Percentiles rank a stretch among this genome's conserved stretches.
Conservation (phyloP, 2,113 vertebrate genomes). For the Hirundichthys speculiger region DNA sequence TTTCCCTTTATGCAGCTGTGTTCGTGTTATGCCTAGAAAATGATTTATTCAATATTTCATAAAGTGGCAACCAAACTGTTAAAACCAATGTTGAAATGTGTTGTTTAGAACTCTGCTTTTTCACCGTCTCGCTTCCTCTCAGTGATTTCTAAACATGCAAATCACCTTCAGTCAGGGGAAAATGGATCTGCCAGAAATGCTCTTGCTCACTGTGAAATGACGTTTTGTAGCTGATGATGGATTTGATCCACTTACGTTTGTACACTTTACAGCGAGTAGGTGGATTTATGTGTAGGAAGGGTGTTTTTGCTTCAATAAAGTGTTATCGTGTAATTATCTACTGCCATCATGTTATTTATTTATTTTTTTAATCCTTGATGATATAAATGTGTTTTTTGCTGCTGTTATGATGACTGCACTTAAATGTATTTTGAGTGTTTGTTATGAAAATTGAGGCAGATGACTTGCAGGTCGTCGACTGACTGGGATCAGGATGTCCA, state of each 20-base stretch:
- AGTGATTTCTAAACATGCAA: constrained; percentile 71
- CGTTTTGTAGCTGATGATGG: constrained; percentile 61
- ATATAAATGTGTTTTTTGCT: constrained; percentile 8
- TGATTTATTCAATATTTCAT: constrained; percentile 78
- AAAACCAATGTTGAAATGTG: constrained; percentile 70
- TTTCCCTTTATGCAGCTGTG: constrained; percentile 69
- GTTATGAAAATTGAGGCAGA: constrained; percentile 16
- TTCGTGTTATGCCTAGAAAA: constrained; percentile 73
- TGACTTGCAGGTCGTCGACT: constrained; percentile 28
- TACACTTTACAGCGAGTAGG: constrained; percentile 39
- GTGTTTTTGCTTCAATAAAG: constrained; percentile 38
- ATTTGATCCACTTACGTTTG: constrained; percentile 65
- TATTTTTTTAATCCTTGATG: constrained; percentile 23
- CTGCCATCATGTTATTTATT: constrained; percentile 3
- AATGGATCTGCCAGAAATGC: constrained; percentile 71
- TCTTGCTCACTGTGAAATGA: constrained; percentile 63
- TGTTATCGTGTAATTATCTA: constrained; percentile 42
- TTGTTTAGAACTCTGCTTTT: constrained; percentile 58
- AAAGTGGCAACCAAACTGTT: constrained; percentile 75
- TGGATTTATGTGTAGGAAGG: constrained; percentile 44
- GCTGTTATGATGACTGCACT: constrained; percentile 4
- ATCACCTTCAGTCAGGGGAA: constrained; percentile 62
- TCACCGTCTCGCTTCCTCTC: constrained; percentile 40
- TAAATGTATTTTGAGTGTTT: constrained; percentile 10
- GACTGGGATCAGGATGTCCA: constrained; percentile 45